Conservation (phyloP, 2,888 invertebrate species). For the Sminthurides aquaticus region DNA sequence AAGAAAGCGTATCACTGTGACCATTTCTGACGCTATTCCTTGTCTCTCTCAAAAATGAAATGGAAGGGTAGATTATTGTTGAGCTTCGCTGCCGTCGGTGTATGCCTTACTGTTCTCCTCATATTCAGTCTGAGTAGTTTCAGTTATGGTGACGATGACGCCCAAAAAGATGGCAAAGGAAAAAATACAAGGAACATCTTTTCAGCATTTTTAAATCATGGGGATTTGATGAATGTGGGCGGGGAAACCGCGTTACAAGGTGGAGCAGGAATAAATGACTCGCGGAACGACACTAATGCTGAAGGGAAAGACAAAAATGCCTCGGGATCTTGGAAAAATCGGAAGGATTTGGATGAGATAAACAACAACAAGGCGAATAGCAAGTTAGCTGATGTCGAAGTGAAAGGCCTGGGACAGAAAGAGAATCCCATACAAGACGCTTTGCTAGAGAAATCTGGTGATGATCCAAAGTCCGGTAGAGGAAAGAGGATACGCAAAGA, state of each 20-base stretch:
- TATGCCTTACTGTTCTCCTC: background rate
- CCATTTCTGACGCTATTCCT: no score
- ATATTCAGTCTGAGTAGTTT: background rate
- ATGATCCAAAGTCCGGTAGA: background rate
- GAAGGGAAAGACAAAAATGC: background rate
- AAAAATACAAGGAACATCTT: background rate
- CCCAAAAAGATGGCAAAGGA: background rate
- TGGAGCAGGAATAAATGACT: background rate
- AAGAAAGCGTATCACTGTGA: no score
- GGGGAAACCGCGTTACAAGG: background rate
- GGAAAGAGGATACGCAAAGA: background rate
- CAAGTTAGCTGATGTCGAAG: background rate
- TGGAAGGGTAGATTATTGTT: background rate
- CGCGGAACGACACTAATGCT: background rate
- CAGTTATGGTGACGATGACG: background rate
- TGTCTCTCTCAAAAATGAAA: slow-evolving; percentile 5
- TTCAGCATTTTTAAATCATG: background rate
- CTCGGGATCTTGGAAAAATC: background rate
- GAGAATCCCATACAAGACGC: background rate
- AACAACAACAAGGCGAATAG: slow-evolving; percentile 6
- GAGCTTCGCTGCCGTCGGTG: background rate
- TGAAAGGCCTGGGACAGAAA: background rate
- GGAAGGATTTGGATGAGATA: slow-evolving; percentile 5
- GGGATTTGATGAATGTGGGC: background rate
- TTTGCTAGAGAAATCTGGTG: background rate